Conservation (phyloP, 2,113 vertebrate species). For the Leucoraja erinaceus region DNA sequence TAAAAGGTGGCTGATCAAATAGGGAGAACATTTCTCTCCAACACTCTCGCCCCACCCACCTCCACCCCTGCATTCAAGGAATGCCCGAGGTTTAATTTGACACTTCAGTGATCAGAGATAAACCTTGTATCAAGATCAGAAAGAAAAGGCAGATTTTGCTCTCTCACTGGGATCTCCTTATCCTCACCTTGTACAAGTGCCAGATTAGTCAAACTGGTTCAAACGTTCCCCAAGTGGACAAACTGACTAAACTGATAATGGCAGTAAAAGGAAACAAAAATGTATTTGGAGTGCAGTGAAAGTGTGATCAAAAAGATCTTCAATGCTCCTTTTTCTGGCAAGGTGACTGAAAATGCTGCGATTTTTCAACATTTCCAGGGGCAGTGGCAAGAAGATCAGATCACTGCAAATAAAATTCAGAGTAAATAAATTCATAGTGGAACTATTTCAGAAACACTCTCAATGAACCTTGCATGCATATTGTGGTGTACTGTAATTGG, state of each 20-base stretch:
- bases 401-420: background rate
- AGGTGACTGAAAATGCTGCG: background rate
- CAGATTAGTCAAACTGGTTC: slow-evolving; percentile 1
- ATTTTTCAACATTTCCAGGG: background rate
- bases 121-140: background rate
- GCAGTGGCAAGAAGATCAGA: background rate
- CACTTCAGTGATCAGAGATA: slow-evolving; percentile 29
- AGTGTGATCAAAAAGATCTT: background rate
- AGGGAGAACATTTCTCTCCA: background rate
- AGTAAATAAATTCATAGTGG: background rate
- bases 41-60: background rate
- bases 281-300: background rate
- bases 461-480: background rate
- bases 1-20: background rate
- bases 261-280: background rate
- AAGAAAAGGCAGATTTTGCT: background rate
- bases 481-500: background rate
- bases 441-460: background rate
- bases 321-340: background rate
- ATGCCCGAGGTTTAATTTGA: slow-evolving; percentile 19
- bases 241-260: slow-evolving; percentile 26
- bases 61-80: background rate
- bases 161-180: background rate
- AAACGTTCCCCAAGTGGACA: background rate
- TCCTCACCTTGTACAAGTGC: background rate